phyloP scores from a whole-genome alignment of 30 jellyfish, hydroid and myxozoan species.

The Pseudorhiza aurosa region DNA sequence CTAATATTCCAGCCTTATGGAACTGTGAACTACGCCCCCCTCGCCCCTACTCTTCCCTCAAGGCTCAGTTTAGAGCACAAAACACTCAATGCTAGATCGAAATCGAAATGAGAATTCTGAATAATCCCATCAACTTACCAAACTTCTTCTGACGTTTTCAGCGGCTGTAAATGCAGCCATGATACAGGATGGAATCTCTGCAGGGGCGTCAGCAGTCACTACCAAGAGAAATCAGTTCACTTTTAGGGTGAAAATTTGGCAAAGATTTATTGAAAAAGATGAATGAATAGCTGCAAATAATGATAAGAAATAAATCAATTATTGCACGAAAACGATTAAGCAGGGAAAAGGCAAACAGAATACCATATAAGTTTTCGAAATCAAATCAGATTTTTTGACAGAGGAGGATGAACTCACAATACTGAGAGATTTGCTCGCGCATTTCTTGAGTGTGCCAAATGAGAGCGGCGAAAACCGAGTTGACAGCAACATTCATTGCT shows the following conservation, averaged over 20 bases:
- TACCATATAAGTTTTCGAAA: not conserved
- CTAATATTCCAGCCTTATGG: too few species aligned
- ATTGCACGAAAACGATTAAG: not conserved
- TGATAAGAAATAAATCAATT: too few species aligned
- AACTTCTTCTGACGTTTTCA: conserved; percentile 73
- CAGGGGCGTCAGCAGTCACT: conserved; percentile 57
- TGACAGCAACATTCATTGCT: conserved; percentile 72
- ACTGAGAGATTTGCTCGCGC: conserved; percentile 70
- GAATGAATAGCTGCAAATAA: too few species aligned
- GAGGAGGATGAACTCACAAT: conserved; percentile 39
- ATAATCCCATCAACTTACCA: conserved; percentile 60
- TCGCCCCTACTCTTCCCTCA: too few species aligned
- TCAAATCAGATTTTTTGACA: not conserved
- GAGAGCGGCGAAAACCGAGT: conserved; percentile 95
- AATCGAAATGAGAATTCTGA: too few species aligned
- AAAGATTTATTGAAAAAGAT: too few species aligned
- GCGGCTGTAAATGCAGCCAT: conserved; percentile 90
- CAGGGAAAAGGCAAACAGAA: not conserved
- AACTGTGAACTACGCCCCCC: too few species aligned
- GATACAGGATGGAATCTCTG: conserved; percentile 73
- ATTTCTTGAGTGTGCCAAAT: conserved; percentile 98
- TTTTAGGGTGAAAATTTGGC: too few species aligned
- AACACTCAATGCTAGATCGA: too few species aligned
- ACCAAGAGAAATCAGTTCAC: not conserved
- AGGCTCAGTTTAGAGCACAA: too few species aligned